These are phyloP conservation scores for Drosophila kambysellisi DNA, from an alignment of 2,888 invertebrate genomes.

Conservation along the genomic window DNA sequence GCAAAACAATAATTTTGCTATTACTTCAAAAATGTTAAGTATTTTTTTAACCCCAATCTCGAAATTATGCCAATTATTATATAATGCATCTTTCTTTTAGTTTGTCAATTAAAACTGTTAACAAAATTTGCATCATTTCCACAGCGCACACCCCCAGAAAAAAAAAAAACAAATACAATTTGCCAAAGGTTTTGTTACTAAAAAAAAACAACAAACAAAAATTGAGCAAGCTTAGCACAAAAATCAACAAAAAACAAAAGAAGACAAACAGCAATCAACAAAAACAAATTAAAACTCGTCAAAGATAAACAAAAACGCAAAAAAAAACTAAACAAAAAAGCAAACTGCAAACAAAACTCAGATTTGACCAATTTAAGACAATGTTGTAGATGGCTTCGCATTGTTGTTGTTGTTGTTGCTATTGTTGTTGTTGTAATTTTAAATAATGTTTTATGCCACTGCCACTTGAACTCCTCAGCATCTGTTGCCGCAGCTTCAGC, in stretches of 20 bases:
- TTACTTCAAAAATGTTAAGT: accelerated
- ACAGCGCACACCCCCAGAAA: neutral
- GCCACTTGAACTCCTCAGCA: constrained; percentile 57
- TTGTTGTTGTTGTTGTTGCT: constrained; percentile 17
- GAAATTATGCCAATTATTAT: neutral
- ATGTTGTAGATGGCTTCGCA: constrained; percentile 50
- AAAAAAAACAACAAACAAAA: constrained; percentile 14
- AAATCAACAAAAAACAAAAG: constrained; percentile 19
- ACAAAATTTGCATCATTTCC: constrained; percentile 20
- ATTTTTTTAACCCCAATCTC: neutral
- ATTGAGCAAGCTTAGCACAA: constrained; percentile 44
- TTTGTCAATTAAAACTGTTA: constrained; percentile 20
- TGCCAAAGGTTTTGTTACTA: constrained; percentile 30
- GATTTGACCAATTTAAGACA: constrained; percentile 71
- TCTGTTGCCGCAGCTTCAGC: constrained; percentile 32
- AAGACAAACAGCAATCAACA: constrained; percentile 46
- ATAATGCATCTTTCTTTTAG: neutral
- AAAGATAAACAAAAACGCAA: constrained; percentile 39
- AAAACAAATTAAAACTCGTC: constrained; percentile 52
- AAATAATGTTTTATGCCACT: constrained; percentile 64
- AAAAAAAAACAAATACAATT: constrained; percentile 4
- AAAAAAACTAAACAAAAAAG: constrained; percentile 13
- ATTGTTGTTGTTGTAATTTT: constrained; percentile 17
- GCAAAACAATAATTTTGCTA: neutral
- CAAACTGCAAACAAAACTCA: neutral